These are phyloP conservation scores for Ciconia nigra DNA, from an alignment of 2,797 vertebrate genomes.

Conservation along the genomic window DNA sequence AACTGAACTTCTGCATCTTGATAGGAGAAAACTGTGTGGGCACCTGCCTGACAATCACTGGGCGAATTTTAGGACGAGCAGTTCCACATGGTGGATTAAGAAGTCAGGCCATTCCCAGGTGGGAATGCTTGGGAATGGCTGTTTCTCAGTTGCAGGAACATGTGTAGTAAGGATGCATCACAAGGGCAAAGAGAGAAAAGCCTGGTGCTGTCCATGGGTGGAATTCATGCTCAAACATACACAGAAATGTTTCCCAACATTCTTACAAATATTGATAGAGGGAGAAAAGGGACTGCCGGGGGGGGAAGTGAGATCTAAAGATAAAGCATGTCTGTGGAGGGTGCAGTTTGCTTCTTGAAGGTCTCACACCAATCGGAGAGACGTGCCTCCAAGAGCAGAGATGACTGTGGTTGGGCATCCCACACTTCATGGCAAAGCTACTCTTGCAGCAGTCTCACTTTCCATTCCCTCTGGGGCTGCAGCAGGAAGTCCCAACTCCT, in stretches of 20 bases:
- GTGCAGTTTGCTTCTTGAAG: background rate
- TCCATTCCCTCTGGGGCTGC: constrained; percentile 5
- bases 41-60: background rate
- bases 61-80: background rate
- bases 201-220: background rate
- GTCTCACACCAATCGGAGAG: background rate
- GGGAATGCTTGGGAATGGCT: background rate
- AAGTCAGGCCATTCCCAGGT: background rate
- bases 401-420: background rate
- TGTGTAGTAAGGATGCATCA: background rate
- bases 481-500: constrained; percentile 43
- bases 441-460: constrained; percentile 19
- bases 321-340: background rate
- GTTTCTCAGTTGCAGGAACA: background rate
- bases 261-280: background rate
- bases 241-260: background rate
- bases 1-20: background rate
- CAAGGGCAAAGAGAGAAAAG: background rate
- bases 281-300: background rate
- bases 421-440: constrained; percentile 4
- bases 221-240: background rate
- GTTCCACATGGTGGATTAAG: background rate
- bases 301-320: background rate
- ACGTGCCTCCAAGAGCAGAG: background rate
- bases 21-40: background rate